Base-by-base conservation (phyloP, 2,797 vertebrate genomes). In the Pyrocephalus nanus region DNA sequence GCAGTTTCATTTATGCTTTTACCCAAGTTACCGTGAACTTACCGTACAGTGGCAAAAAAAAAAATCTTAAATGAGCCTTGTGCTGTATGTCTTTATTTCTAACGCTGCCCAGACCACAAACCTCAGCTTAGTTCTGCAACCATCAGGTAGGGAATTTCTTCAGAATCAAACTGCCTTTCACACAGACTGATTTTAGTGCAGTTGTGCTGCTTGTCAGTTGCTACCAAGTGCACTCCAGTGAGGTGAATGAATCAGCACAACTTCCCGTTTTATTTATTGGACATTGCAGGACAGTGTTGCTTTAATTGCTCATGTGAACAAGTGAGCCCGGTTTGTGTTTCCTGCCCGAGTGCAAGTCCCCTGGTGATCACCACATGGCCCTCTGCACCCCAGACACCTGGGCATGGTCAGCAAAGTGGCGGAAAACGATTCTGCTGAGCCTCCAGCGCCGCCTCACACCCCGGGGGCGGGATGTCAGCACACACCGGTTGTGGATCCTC, bases 381-480 rank as follows among this genome's bases (percentile, higher is more conserved):
- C 99, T 98, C 95, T 98, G 98, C 82, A 99, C 96, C 19, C 99
- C 99, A 19, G 98, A 99, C 98, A 99, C 98, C 88, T 99, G 98
- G 66, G 97, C 99, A 2, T 99, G 98, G 96, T 99, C 99, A 8
- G 99, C 99, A 8, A 99, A 97, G 60, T 99, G 98, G 32, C 99
- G 99, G 95, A 99, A 99, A 20, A 99, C 98, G 2, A 99, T 99
- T 3, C 99, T 98, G 95, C 99, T 99, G 13, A 99, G 96, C 67
- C 99, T 98, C 99, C 99, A 99, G 7, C 98, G 98, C 29, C 97
- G 97, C 93, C 98, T 99, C 22, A 99, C 98, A 9, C 98, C 99
- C 2, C 99, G 98, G 0, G 99, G 98, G 38, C 99, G 98, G 42
- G 99, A 99, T 0, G 99, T 99, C 95, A 99, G 92, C 13, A 99